Conservation (phyloP, 2,888 invertebrate genomes). For the Mechanitis mazaeus region DNA sequence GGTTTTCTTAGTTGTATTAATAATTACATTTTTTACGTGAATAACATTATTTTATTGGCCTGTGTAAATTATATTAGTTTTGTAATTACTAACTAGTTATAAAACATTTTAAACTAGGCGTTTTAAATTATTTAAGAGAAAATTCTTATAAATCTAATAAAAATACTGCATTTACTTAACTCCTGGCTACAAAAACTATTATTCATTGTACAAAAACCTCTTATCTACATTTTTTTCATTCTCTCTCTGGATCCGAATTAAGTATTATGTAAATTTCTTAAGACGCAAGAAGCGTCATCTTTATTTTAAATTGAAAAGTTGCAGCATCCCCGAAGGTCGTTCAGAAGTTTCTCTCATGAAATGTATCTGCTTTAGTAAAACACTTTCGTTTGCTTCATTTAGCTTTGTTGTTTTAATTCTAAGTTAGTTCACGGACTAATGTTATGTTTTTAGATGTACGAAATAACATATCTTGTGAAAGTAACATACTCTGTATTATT, state of each 20-base stretch:
- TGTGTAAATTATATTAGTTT: too few relatives aligned
- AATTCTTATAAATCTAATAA: neutral
- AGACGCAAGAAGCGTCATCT: conserved; percentile 51
- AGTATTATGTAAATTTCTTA: conserved; percentile 66
- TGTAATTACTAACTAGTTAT: too few relatives aligned
- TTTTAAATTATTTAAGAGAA: too few relatives aligned
- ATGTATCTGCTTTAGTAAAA: conserved; percentile 63
- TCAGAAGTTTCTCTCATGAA: conserved; percentile 65
- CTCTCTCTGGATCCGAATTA: conserved; percentile 24
- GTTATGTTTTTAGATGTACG: conserved; percentile 14
- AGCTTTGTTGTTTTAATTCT: conserved; percentile 30
- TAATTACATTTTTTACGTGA: too few relatives aligned
- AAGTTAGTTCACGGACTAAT: conserved; percentile 18
- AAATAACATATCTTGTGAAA: neutral
- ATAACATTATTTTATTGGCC: too few relatives aligned
- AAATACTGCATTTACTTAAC: neutral
- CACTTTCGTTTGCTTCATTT: conserved; percentile 63
- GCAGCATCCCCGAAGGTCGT: conserved; percentile 71
- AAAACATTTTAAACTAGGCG: too few relatives aligned
- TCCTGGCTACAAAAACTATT: neutral
- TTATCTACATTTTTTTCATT: conserved; percentile 18
- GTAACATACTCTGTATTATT: too few relatives aligned
- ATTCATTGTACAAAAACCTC: conserved; percentile 1
- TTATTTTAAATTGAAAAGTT: conserved; percentile 66
- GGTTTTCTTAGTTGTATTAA: too few relatives aligned